phyloP scores from a whole-genome alignment of 2,888 invertebrate genomes.

The Aleiodes testaceus region DNA sequence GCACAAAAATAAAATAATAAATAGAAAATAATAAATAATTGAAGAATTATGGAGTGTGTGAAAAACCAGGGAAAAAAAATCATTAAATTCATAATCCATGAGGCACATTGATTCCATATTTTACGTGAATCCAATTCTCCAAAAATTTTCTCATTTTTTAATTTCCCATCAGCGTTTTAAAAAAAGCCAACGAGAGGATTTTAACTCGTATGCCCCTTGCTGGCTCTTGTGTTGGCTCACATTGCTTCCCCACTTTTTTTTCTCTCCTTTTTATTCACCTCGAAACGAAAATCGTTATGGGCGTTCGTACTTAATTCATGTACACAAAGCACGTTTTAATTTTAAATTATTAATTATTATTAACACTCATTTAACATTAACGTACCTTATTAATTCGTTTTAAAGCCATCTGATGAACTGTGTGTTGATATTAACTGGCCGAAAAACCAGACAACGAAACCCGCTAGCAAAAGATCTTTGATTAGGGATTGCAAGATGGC shows the following conservation, averaged over 20 bases:
- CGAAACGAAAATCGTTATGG: constrained; percentile 74
- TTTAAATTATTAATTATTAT: constrained; percentile 50
- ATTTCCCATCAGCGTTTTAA: constrained; percentile 19
- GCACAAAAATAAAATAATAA: neutral
- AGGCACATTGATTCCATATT: neutral
- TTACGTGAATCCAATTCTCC: constrained; percentile 27
- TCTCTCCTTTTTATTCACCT: neutral
- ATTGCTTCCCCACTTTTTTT: constrained; percentile 74
- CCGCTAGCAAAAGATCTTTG: constrained; percentile 88
- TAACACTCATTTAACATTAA: constrained; percentile 70
- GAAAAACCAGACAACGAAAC: constrained; percentile 87
- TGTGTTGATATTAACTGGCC: constrained; percentile 82
- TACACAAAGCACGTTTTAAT: constrained; percentile 54
- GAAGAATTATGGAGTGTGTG: constrained; percentile 41
- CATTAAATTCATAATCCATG: constrained; percentile 15
- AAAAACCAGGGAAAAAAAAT: constrained; percentile 38
- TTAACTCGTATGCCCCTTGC: constrained; percentile 74
- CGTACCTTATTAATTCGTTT: constrained; percentile 97
- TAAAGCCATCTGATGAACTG: constrained; percentile 85
- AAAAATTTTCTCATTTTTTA: neutral
- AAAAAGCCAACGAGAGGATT: constrained; percentile 58
- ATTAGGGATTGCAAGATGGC: constrained; percentile 91
- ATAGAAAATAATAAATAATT: constrained; percentile 48
- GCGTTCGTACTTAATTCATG: constrained; percentile 72
- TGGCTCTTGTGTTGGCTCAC: constrained; percentile 60